phyloP scores from a whole-genome alignment of 2,888 invertebrate species.

The Ophion slaviceki region DNA sequence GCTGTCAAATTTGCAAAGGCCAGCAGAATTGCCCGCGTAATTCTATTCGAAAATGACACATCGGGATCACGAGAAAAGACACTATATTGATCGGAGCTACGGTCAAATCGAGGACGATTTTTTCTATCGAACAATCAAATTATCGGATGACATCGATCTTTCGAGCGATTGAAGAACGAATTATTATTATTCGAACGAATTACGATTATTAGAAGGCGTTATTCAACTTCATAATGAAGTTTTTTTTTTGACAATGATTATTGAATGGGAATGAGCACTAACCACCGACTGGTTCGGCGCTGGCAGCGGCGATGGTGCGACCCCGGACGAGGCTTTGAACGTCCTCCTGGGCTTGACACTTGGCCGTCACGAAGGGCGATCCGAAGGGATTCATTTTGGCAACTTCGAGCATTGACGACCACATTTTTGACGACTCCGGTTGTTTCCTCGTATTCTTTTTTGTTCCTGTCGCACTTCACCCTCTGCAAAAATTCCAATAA shows the following conservation, averaged over 20 bases:
- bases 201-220: constrained; percentile 25
- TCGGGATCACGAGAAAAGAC: neutral
- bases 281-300: constrained; percentile 79
- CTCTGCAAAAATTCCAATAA: constrained; percentile 62
- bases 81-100: neutral
- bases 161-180: constrained; percentile 6
- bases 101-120: constrained; percentile 19
- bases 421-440: constrained; percentile 78
- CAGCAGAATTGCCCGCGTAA: neutral
- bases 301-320: constrained; percentile 82
- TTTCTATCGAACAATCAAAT: constrained; percentile 9
- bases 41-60: constrained; percentile 14
- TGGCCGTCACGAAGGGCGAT: constrained; percentile 80
- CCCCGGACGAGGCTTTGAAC: constrained; percentile 79
- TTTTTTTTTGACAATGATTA: constrained; percentile 27
- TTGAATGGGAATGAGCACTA: constrained; percentile 66
- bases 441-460: constrained; percentile 21
- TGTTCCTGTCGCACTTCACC: constrained; percentile 55
- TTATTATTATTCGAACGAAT: neutral
- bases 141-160: neutral
- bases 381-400: constrained; percentile 83
- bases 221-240: constrained; percentile 7
- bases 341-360: constrained; percentile 80
- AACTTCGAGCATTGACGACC: constrained; percentile 83
- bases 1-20: neutral